Evolutionary conservation across 2,797 vertebrate species (phyloP).

Genomic region (Microcaecilia unicolor): DNA sequence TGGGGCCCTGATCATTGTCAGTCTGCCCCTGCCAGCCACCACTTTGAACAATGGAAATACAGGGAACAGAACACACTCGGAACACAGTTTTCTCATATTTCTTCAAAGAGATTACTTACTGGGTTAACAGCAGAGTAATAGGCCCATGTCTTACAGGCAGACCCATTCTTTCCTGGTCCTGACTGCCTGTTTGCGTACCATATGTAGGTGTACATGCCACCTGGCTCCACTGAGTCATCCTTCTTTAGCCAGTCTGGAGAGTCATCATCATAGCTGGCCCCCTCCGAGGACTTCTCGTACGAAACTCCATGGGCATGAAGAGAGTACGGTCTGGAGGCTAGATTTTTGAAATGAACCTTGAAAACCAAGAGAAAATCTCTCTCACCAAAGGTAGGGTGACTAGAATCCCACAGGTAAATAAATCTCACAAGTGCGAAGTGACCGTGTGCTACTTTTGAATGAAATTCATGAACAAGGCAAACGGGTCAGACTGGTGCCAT

Average conservation of each 20-base stretch:
- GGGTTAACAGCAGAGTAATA: constrained; percentile 86
- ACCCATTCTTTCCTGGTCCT: constrained; percentile 58
- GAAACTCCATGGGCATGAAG: constrained; percentile 84
- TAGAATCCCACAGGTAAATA: too few relatives aligned
- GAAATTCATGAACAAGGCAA: too few relatives aligned
- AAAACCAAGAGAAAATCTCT: too few relatives aligned
- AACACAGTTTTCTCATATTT: not conserved
- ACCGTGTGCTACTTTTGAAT: too few relatives aligned
- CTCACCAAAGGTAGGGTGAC: too few relatives aligned
- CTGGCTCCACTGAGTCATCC: constrained; percentile 73
- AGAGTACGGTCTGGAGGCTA: constrained; percentile 76
- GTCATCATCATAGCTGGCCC: constrained; percentile 77
- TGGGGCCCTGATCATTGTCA: too few relatives aligned
- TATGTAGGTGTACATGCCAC: constrained; percentile 72
- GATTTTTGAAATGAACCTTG: constrained; percentile 85
- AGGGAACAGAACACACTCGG: not conserved
- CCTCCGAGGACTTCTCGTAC: constrained; percentile 88
- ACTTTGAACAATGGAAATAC: too few relatives aligned
- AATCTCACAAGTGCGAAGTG: too few relatives aligned
- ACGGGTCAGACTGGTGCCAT: too few relatives aligned
- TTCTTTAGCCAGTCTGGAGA: constrained; percentile 73
- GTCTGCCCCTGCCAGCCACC: too few relatives aligned
- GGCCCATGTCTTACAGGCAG: constrained; percentile 77
- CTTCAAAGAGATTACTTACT: constrained; percentile 65
- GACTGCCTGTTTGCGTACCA: constrained; percentile 68